phyloP scores from a whole-genome alignment of 2,113 vertebrate species.

The Mola mola region DNA sequence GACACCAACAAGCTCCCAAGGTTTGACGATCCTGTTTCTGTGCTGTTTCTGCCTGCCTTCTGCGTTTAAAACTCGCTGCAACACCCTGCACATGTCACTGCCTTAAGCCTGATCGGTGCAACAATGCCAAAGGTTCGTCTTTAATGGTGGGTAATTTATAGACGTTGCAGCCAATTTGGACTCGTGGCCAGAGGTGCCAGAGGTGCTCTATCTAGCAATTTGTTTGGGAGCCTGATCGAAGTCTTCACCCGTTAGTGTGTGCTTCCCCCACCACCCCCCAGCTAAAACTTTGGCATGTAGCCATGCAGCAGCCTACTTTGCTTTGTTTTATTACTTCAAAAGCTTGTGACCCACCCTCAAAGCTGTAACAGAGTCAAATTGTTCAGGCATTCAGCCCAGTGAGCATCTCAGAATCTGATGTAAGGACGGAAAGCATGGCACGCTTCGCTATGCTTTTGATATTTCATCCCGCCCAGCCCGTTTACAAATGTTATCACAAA shows the following conservation, averaged over 20 bases:
- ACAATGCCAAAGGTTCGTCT: constrained; percentile 57
- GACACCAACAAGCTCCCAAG: too few relatives aligned
- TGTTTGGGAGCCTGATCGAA: constrained; percentile 70
- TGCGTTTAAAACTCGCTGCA: background rate
- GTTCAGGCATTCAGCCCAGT: constrained; percentile 51
- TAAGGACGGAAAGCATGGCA: constrained; percentile 48
- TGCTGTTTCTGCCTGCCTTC: constrained; percentile 24
- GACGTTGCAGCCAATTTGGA: constrained; percentile 62
- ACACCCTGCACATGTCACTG: constrained; percentile 39
- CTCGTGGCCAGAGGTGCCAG: constrained; percentile 64
- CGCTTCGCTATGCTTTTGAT: constrained; percentile 46
- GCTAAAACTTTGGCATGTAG: constrained; percentile 51
- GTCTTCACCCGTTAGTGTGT: constrained; percentile 55
- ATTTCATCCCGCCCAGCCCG: constrained; percentile 46
- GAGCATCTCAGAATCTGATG: constrained; percentile 59
- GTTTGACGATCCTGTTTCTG: too few relatives aligned
- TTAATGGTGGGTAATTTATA: constrained; percentile 66
- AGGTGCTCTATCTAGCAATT: constrained; percentile 64
- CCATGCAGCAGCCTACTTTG: constrained; percentile 52
- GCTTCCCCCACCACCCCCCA: constrained; percentile 22
- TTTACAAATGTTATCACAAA: constrained; percentile 41
- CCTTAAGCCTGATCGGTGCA: constrained; percentile 28
- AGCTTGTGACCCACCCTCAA: constrained; percentile 54
- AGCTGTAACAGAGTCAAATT: constrained; percentile 62
- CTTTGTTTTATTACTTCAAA: constrained; percentile 75